Evolutionary conservation across 2,888 invertebrate species (phyloP), one percentile per base, ranked within the genome.

Genomic region (Agriotes lineatus): DNA sequence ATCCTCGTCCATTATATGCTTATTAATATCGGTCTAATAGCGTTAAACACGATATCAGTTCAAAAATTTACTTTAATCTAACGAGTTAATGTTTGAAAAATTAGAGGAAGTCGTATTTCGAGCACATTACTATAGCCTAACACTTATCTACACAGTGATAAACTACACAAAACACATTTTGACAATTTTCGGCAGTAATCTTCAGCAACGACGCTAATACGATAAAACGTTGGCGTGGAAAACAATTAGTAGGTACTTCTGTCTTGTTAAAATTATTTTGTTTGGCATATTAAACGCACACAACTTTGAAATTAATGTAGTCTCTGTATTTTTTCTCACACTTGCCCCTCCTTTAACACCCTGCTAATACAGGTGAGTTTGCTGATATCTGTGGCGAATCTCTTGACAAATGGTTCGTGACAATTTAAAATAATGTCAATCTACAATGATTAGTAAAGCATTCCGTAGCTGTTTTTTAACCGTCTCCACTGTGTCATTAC

Each of bases 261-360:
- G 7, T 52, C 33, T 16, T 35, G 33, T 19, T 9, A 10, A 30
- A 30, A 52, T 33, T 33, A 30, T 52, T 50, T 50, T 50, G 33
- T 52, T 52, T 52, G 52, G 52, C 52, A 52, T 45, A 1, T 16
- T n/a, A 33, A 5, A 16, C 30, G 5, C 5, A 0, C 3, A 52
- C 22, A 30, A 14, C 16, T 52, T 52, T 52, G 52, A 52, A 52
- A 52, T 52, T 52, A 35, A 33, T 16, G 33, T 18, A 52, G 2
- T 22, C 25, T 48, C 6, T 52, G 33, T 16, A 14, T 14, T 50
- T 14, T 25, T 25, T 52, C 2, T 12, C 12, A n/a, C 12, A 25
- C 25, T 5, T 5, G 25, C 7, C 45, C 45, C 12, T 45, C 19
- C 7, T 35, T 14, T 12, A 14, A 25, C 22, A 10, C n/a, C 2